These are phyloP conservation scores for Chiroxiphia lanceolata DNA, from an alignment of 2,797 vertebrate species.

Conservation along the genomic window DNA sequence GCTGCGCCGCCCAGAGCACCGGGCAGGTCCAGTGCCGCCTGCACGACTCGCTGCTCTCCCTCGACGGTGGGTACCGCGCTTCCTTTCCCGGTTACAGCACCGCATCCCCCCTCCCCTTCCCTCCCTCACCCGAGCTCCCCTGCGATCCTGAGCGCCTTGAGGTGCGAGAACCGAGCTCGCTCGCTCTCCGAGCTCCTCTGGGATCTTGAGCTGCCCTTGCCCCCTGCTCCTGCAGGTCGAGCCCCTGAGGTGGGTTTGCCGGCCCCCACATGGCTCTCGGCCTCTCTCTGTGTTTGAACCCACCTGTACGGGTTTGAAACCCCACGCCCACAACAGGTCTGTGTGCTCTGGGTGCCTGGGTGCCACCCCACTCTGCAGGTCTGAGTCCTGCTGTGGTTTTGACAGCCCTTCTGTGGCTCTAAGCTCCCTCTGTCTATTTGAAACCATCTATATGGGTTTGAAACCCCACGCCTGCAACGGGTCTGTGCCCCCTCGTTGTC, in stretches of 20 bases:
- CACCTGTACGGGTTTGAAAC: not conserved
- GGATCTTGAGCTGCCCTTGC: not conserved
- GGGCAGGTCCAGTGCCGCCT: conserved; percentile 98
- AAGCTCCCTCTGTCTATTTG: not conserved
- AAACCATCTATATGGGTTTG: not conserved
- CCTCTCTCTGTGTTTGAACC: not conserved
- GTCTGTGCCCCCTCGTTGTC: too few species aligned
- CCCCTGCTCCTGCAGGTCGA: not conserved
- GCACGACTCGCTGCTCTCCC: conserved; percentile 93
- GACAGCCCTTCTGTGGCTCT: accelerated
- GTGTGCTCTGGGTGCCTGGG: accelerated
- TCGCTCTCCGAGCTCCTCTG: not conserved
- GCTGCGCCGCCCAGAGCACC: conserved; percentile 96
- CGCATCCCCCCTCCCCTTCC: not conserved
- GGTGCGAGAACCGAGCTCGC: too few species aligned
- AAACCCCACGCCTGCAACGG: too few species aligned
- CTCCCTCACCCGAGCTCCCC: not conserved
- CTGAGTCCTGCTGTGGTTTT: not conserved
- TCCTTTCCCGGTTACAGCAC: not conserved
- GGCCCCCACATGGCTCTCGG: accelerated
- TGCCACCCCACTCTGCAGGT: accelerated
- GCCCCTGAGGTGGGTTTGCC: not conserved
- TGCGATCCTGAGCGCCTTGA: not conserved
- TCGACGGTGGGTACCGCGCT: conserved; percentile 83
- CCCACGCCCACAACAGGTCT: too few species aligned